phyloP scores from a whole-genome alignment of 2,797 vertebrate species.

The Sus cebifrons region DNA sequence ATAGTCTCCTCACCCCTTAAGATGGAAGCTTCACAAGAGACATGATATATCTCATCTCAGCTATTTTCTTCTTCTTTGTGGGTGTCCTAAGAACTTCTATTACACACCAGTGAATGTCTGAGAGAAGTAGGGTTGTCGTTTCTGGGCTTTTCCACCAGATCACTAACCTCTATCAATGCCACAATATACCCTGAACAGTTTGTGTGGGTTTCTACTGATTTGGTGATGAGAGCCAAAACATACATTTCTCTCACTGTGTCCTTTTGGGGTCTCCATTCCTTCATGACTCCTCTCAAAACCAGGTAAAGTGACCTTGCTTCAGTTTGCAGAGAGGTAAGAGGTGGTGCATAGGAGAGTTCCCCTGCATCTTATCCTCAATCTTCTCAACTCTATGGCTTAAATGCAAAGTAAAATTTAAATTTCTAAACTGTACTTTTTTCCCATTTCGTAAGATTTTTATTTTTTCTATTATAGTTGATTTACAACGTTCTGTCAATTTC shows the following conservation, averaged over 20 bases:
- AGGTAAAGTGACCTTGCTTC: background rate
- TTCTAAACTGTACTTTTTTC: background rate
- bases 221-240: background rate
- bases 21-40: background rate
- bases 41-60: background rate
- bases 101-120: background rate
- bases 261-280: background rate
- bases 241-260: background rate
- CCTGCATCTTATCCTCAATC: background rate
- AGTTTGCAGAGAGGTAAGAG: background rate
- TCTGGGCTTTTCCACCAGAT: background rate
- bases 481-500: no score
- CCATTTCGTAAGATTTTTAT: no score
- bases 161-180: background rate
- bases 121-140: background rate
- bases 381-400: background rate
- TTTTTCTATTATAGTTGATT: no score
- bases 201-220: background rate
- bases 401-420: background rate
- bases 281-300: background rate
- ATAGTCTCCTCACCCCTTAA: background rate
- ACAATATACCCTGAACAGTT: background rate
- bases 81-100: background rate
- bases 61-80: background rate
- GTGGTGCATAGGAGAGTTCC: background rate